phyloP scores from a whole-genome alignment of 2,888 invertebrate genomes.

The Aphidoletes aphidimyza region DNA sequence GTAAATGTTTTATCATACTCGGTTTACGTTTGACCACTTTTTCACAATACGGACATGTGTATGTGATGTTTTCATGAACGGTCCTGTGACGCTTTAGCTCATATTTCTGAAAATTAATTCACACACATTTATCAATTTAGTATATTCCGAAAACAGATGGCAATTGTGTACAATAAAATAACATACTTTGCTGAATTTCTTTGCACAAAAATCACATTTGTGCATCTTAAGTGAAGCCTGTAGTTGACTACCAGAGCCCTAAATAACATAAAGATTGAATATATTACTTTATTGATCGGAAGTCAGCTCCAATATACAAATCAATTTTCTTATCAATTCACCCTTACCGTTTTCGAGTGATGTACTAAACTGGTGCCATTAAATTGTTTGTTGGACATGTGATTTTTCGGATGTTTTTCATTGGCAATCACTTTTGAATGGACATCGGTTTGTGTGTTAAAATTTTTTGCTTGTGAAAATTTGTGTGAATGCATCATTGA shows the following conservation, averaged over 20 bases:
- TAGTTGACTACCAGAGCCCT: neutral
- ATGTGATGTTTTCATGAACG: constrained; percentile 57
- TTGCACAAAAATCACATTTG: constrained; percentile 21
- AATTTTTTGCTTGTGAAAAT: constrained; percentile 22
- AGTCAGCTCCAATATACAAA: no score
- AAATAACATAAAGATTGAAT: neutral
- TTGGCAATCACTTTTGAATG: neutral
- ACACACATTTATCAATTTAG: neutral
- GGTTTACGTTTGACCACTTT: constrained; percentile 47
- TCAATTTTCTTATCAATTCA: no score
- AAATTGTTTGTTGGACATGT: neutral
- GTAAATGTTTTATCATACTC: constrained; percentile 61
- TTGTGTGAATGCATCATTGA: neutral
- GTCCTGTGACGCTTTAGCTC: constrained; percentile 56
- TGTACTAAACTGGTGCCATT: neutral
- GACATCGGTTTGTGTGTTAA: neutral
- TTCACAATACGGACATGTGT: constrained; percentile 57
- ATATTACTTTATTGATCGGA: no score
- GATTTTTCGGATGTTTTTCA: neutral
- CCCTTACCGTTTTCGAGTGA: neutral
- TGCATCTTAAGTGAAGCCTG: neutral
- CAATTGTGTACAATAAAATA: neutral
- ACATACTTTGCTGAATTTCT: constrained; percentile 49
- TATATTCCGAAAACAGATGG: neutral
- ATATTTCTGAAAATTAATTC: constrained; percentile 14